Evolutionary conservation across 2,888 invertebrate genomes (phyloP), one percentile per base, ranked within the genome.

Genomic region (Morpho helenor): DNA sequence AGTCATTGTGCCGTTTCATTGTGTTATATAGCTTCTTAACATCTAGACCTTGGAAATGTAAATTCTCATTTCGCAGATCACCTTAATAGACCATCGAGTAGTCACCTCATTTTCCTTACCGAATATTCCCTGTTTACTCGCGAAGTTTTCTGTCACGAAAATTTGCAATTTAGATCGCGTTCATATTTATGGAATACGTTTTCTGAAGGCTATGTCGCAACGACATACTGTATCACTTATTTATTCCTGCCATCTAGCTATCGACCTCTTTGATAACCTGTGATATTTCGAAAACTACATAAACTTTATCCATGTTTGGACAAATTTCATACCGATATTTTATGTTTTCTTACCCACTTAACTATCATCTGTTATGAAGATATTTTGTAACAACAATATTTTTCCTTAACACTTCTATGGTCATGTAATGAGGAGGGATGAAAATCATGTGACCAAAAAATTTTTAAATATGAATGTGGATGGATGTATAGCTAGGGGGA

Each of bases 161-260:
- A 60, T 58, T 63, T 58, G 58, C 60, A 63, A 60, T 60, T 62
- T 60, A 62, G 55, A 62, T 62, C 41, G 49, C 42, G 43, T 62
- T 58, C 62, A 63, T 60, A 58, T 63, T 63, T 63, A 63, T 63
- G 62, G 60, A 60, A 60, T 59, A 56, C 49, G 61, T 46, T 44
- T 56, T 49, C 56, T 52, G 56, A 61, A 61, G 61, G 59, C 61
- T 59, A 59, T 55, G 59, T 61, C 59, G 59, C 59, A 59, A 59
- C 59, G 61, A 61, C 61, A 56, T 59, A 61, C 55, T 61, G 61
- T 61, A 59, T 61, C 61, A 61, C 59, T 59, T 61, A 59, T 59
- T 56, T 61, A 55, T 61, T 59, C 61, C 56, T 49, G 49, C 55
- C 61, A 55, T 56, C 61, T 22, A 49, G 59, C 59, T 52, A 52